Conservation (phyloP, 1,140 invertebrate species). For the Triops longicaudatus region DNA sequence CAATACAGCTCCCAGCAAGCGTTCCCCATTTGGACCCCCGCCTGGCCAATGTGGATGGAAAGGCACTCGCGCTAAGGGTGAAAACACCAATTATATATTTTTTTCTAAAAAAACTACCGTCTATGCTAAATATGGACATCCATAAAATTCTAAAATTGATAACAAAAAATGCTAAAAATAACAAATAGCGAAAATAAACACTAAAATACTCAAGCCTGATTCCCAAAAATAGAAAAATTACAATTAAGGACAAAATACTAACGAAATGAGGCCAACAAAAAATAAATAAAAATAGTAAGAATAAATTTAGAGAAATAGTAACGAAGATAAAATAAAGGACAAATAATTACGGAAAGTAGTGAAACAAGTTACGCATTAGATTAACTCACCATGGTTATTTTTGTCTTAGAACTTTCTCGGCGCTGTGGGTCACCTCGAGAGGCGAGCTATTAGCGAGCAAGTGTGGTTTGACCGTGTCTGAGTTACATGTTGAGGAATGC, state of each 20-base stretch:
- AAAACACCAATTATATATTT: slow-evolving; percentile 13
- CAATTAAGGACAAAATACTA: background rate
- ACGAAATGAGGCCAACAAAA: too few species aligned
- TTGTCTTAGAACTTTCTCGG: background rate
- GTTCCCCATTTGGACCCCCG: slow-evolving; percentile 46
- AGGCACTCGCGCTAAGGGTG: slow-evolving; percentile 21
- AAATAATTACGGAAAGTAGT: too few species aligned
- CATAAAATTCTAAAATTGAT: too few species aligned
- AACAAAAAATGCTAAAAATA: too few species aligned
- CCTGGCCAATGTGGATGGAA: slow-evolving; percentile 37
- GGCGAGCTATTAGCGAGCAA: background rate
- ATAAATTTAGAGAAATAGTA: too few species aligned
- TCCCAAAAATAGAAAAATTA: slow-evolving; percentile 17
- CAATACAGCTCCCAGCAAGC: slow-evolving; percentile 52
- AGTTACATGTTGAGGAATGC: background rate
- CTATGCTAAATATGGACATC: too few species aligned
- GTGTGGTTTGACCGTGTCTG: background rate
- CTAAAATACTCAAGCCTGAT: too few species aligned
- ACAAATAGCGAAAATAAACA: too few species aligned
- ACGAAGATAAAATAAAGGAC: too few species aligned
- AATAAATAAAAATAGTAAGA: too few species aligned
- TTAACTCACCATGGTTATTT: background rate
- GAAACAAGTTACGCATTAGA: too few species aligned
- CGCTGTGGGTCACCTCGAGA: background rate
- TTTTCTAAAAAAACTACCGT: too few species aligned